These are phyloP conservation scores for Catamblyrhynchus diadema DNA, from an alignment of 2,797 vertebrate species.

Conservation along the genomic window DNA sequence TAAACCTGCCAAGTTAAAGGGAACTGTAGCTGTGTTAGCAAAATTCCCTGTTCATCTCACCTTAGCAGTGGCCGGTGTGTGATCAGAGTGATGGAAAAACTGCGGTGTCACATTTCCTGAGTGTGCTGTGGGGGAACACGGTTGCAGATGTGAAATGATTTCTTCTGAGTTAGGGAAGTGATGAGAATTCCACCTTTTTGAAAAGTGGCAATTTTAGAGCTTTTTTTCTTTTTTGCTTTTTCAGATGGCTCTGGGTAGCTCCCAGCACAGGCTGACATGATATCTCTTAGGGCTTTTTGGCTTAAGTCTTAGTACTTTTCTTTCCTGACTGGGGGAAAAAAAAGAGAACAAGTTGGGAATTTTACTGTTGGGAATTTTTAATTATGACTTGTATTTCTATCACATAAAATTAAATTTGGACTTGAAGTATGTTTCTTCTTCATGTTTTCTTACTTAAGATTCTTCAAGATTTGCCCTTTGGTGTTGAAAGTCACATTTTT, in stretches of 20 bases:
- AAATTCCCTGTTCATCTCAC: not conserved
- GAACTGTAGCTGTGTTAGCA: not conserved
- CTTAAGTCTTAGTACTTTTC: not conserved
- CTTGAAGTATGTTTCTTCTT: not conserved
- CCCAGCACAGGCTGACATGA: not conserved
- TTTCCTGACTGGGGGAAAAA: not conserved
- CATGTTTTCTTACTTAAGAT: not conserved
- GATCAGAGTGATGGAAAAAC: not conserved
- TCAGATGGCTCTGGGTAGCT: not conserved
- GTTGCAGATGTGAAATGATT: not conserved
- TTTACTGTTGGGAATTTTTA: not conserved
- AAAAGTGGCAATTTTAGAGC: not conserved
- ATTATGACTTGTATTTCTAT: not conserved
- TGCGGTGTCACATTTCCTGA: fast-evolving
- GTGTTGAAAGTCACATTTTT: not conserved
- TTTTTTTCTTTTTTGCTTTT: not conserved
- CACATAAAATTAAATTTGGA: not conserved
- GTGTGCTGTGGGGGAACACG: not conserved
- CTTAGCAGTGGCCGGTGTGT: not conserved
- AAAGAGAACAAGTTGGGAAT: not conserved
- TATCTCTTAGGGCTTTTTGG: not conserved
- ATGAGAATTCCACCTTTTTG: not conserved
- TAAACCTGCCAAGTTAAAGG: not conserved
- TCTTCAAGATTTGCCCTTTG: not conserved
- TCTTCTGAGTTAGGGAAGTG: not conserved